Conservation (phyloP, 2,113 vertebrate genomes). For the Camelus bactrianus region DNA sequence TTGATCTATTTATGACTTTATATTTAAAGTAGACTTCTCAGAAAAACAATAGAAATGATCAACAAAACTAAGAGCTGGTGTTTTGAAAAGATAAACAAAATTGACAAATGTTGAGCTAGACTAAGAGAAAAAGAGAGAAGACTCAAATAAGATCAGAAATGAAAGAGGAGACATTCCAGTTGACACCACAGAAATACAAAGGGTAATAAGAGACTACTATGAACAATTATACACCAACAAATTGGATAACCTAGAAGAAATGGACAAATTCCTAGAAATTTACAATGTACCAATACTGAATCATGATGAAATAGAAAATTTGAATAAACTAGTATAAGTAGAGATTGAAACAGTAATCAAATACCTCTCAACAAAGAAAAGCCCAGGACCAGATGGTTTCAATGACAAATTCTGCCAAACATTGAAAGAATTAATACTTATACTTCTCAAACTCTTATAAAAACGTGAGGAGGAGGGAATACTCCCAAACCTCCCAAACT, state of each 20-base stretch:
- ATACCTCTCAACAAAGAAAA: background rate
- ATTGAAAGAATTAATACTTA: too few species aligned
- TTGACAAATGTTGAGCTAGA: background rate
- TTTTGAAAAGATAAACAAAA: background rate
- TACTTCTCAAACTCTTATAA: too few species aligned
- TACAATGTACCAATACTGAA: background rate
- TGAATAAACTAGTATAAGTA: background rate
- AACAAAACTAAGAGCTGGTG: background rate
- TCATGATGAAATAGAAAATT: background rate
- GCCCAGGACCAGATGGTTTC: too few species aligned
- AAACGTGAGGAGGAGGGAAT: too few species aligned
- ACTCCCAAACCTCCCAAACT: too few species aligned
- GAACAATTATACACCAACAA: background rate
- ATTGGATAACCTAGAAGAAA: background rate
- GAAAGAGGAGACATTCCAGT: background rate
- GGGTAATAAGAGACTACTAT: background rate
- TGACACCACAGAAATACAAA: background rate
- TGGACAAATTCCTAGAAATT: background rate
- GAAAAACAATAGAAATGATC: background rate
- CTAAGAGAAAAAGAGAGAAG: background rate
- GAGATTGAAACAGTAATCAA: background rate
- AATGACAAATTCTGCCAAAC: too few species aligned
- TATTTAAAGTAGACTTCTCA: background rate
- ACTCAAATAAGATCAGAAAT: background rate
- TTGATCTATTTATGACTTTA: background rate